These are phyloP conservation scores for Sphinx pinastri DNA, from an alignment of 2,888 invertebrate genomes.

Conservation along the genomic window DNA sequence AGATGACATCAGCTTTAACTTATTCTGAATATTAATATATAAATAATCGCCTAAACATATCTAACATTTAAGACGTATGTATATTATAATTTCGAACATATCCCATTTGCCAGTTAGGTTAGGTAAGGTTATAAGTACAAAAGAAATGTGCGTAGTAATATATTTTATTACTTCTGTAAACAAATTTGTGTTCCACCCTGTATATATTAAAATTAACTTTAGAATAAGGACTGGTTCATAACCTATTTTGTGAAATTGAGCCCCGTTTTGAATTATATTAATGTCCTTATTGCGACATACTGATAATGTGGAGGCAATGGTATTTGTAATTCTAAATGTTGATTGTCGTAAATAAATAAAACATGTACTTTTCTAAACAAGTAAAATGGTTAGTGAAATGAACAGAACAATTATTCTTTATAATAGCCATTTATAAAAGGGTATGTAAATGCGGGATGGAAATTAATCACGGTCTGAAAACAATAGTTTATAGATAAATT, in stretches of 20 bases:
- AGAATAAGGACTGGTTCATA: conserved; percentile 10
- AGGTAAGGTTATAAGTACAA: conserved; percentile 39
- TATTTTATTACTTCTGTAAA: conserved; percentile 41
- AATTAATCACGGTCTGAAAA: no score
- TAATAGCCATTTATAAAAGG: background rate
- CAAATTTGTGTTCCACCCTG: conserved; percentile 42
- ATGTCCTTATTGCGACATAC: no score
- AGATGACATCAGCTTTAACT: conserved; percentile 65
- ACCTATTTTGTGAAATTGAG: background rate
- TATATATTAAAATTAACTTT: conserved; percentile 20
- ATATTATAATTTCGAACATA: conserved; percentile 63
- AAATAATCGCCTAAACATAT: conserved; percentile 55
- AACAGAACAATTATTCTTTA: background rate
- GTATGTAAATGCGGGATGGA: no score
- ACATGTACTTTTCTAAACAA: background rate
- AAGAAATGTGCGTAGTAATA: conserved; percentile 33
- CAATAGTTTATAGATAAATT: no score
- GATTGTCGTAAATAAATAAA: background rate
- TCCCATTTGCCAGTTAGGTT: conserved; percentile 75
- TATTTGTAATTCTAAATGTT: background rate
- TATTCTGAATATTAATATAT: conserved; percentile 57
- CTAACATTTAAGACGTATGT: conserved; percentile 42
- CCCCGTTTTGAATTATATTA: no score
- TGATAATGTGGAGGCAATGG: background rate
- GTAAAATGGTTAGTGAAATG: background rate